phyloP scores from a whole-genome alignment of 2,888 invertebrate genomes.

The Villa cingulata region DNA sequence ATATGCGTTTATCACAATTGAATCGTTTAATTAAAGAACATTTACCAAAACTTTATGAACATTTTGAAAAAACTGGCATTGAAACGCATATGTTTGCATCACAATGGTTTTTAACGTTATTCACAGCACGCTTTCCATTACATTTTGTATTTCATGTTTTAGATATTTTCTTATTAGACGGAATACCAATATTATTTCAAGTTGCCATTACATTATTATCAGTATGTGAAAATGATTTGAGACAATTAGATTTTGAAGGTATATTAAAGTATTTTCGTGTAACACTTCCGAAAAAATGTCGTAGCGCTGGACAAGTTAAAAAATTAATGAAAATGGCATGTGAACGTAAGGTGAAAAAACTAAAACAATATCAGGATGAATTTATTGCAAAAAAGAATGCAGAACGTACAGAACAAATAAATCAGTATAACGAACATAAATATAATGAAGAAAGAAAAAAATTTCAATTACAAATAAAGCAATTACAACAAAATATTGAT shows the following conservation, averaged over 20 bases:
- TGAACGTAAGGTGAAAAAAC: constrained; percentile 79
- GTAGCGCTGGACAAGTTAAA: constrained; percentile 77
- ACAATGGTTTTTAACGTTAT: constrained; percentile 99
- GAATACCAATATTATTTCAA: constrained; percentile 90
- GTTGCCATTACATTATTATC: constrained; percentile 86
- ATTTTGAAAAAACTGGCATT: constrained; percentile 68
- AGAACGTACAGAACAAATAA: constrained; percentile 46
- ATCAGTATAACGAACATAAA: constrained; percentile 57
- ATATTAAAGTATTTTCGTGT: constrained; percentile 97
- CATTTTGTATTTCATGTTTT: constrained; percentile 93
- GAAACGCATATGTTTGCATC: constrained; percentile 99
- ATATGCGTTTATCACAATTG: constrained; percentile 87
- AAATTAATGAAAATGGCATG: constrained; percentile 84
- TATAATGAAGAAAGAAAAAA: constrained; percentile 37
- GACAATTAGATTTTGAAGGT: constrained; percentile 92
- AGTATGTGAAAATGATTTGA: constrained; percentile 79
- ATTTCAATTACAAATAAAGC: constrained; percentile 35
- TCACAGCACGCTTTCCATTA: constrained; percentile 95
- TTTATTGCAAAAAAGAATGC: constrained; percentile 61
- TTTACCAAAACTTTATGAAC: constrained; percentile 63
- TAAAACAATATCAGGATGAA: constrained; percentile 91
- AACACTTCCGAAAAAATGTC: constrained; percentile 89
- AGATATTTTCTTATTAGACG: constrained; percentile 90
- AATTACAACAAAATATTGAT: constrained; percentile 64
- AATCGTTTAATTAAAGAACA: constrained; percentile 81